Evolutionary conservation across 2,888 invertebrate species (phyloP).

Genomic region (Anarsia innoxiella): DNA sequence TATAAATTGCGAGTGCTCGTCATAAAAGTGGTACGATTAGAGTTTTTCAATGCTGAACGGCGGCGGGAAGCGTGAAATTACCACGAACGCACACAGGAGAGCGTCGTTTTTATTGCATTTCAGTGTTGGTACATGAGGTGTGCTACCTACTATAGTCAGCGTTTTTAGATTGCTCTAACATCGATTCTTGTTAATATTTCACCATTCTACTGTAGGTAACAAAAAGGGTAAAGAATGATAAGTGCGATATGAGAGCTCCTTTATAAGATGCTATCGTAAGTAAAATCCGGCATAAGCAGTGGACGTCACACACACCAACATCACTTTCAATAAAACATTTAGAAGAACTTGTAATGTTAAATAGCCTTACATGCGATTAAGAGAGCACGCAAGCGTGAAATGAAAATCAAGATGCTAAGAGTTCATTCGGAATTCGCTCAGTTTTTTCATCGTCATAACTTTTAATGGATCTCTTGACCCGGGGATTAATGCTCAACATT

Average conservation of each 20-base stretch:
- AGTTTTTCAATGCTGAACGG: conserved; percentile 47
- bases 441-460: conserved; percentile 17
- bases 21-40: conserved; percentile 44
- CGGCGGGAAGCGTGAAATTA: conserved; percentile 57
- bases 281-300: too few species aligned
- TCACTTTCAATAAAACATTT: conserved; percentile 37
- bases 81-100: conserved; percentile 29
- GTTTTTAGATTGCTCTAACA: too few species aligned
- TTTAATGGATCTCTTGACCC: conserved; percentile 36
- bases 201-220: too few species aligned
- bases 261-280: too few species aligned
- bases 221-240: too few species aligned
- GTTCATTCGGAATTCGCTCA: not conserved
- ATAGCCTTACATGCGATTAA: conserved; percentile 48
- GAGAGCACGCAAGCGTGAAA: conserved; percentile 48
- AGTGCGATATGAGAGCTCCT: too few species aligned
- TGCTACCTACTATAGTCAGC: too few species aligned
- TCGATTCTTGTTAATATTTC: too few species aligned
- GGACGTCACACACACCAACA: conserved; percentile 6
- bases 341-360: conserved; percentile 38
- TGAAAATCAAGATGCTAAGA: conserved; percentile 36
- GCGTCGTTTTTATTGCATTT: too few species aligned
- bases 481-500: conserved; percentile 13
- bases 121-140: too few species aligned
- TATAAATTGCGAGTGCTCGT: conserved; percentile 40